Evolutionary conservation across 2,113 vertebrate genomes (phyloP).

Genomic region (Melanerpes formicivorus): DNA sequence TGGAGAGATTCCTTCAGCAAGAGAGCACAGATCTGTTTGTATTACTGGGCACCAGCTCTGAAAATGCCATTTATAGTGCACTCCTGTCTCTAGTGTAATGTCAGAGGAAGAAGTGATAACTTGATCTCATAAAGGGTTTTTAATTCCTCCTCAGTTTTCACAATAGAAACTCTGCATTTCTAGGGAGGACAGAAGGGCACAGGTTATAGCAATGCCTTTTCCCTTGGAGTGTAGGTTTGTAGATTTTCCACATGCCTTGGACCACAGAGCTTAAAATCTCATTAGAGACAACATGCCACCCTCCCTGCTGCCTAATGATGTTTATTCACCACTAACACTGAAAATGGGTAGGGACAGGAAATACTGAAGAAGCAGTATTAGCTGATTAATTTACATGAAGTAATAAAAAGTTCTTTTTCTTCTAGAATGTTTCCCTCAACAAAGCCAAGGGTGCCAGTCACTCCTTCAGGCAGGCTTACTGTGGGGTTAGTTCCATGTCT

Average conservation of each 20-base stretch:
- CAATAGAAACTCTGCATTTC: neutral
- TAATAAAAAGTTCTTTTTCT: neutral
- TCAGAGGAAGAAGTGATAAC: neutral
- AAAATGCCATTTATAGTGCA: neutral
- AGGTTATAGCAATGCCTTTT: neutral
- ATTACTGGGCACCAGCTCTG: neutral
- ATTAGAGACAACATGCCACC: neutral
- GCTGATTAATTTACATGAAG: neutral
- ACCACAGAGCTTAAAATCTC: neutral
- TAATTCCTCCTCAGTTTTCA: neutral
- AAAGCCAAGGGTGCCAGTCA: neutral
- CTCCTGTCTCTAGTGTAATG: rapidly evolving
- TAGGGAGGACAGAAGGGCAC: neutral
- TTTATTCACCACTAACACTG: neutral
- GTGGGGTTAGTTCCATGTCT: neutral
- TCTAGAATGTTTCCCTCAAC: neutral
- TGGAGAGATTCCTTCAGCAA: neutral
- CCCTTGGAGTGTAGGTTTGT: neutral
- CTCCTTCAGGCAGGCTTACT: neutral
- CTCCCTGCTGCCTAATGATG: neutral
- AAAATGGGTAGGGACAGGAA: neutral
- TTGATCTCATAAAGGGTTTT: neutral
- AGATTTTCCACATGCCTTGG: neutral
- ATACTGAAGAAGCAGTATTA: constrained; percentile 9
- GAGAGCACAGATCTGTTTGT: neutral